Evolutionary conservation across 2,888 invertebrate species (phyloP), one percentile per base, ranked within the genome.

Genomic region (Rhopalosiphum nymphaeae): DNA sequence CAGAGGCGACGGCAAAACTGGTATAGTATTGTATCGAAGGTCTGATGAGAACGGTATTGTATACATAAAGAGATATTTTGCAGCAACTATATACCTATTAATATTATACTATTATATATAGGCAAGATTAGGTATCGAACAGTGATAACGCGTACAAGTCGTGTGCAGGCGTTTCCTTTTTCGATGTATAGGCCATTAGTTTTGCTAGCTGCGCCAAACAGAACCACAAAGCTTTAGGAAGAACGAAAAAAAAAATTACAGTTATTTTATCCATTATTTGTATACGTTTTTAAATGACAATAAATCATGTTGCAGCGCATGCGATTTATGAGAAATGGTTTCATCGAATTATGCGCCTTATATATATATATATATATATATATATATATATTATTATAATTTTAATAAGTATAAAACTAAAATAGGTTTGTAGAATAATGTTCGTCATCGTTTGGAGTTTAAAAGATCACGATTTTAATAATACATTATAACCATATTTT

Each of bases 1-100:
- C 29, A 89, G 16, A 67, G 67, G 44, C 44, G 67, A 78, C 25
- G 49, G 36, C 53, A 84, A 91, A 91, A 91, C 84, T 78, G 84
- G 91, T 84, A 78, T 91, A 16, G 42, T 29, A 78, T 78, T 78
- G 78, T 53, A 21, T 42, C 53, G 26, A 53, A 91, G 53, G 78
- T 53, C 36, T 21, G 36, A 78, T 21, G 36, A 78, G 36, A 78
- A 78, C 9, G 21, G 78, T 36, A 21, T 78, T 21, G 21, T 78
- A 36, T 78, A 36, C 7, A 36, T 36, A 78, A 7, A 78, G 36
- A 78, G 78, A 21, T 78, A 36, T 13, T 36, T 21, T n/a, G 4
- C n/a, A n/a, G 13, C n/a, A 67, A 21, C 78, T 21, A 36, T 21
- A 36, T 36, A 36, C 21, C 78, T 78, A 78, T 78, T 53, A 53